Percentiles rank a stretch among this genome's conserved stretches.
Conservation (phyloP, 1,140 invertebrate genomes). For the Hyles euphorbiae region DNA sequence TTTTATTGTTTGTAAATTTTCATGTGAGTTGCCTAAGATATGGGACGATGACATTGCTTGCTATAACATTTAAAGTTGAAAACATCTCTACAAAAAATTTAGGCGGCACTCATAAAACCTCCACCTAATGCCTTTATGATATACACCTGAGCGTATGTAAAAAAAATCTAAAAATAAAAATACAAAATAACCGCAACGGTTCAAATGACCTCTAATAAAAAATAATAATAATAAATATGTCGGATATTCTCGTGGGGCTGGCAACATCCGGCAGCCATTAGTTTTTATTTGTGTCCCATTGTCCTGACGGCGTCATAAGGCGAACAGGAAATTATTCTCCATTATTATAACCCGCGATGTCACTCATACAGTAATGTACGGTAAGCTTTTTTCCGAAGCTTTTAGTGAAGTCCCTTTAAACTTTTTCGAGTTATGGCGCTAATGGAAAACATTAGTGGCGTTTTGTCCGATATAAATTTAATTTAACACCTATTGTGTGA, state of each 20-base stretch:
- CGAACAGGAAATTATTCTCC: slow-evolving; percentile 58
- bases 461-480: slow-evolving; percentile 21
- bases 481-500: slow-evolving; percentile 6
- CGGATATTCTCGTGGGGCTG: background rate
- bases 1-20: too few species aligned
- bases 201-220: background rate
- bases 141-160: too few species aligned
- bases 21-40: too few species aligned
- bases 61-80: too few species aligned
- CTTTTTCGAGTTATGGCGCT: slow-evolving; percentile 33
- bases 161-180: background rate
- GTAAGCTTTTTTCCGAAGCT: slow-evolving; percentile 33
- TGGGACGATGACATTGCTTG: too few species aligned
- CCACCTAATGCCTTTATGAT: too few species aligned
- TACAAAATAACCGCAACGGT: background rate
- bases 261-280: slow-evolving; percentile 36
- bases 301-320: slow-evolving; percentile 34
- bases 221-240: too few species aligned
- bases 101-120: too few species aligned
- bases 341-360: slow-evolving; percentile 53
- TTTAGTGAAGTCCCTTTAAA: slow-evolving; percentile 35
- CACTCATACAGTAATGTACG: slow-evolving; percentile 40
- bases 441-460: slow-evolving; percentile 37
- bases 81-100: too few species aligned
- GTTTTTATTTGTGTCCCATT: slow-evolving; percentile 60